Evolutionary conservation across 2,113 vertebrate genomes (phyloP).

Genomic region (Python bivittatus): DNA sequence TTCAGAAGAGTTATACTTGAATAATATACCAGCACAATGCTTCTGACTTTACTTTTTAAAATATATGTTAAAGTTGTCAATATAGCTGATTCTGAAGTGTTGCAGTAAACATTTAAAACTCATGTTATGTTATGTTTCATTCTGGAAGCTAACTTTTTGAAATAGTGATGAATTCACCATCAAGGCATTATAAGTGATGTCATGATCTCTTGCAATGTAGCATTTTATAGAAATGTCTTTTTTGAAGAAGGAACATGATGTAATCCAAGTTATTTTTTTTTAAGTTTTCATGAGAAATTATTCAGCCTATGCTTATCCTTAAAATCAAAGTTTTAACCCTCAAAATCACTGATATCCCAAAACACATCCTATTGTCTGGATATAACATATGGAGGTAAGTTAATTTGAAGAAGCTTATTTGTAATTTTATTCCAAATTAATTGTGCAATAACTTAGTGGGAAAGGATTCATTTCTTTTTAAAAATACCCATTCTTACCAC

Average conservation of each 20-base stretch:
- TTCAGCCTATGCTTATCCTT: not conserved
- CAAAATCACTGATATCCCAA: not conserved
- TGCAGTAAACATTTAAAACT: constrained; percentile 33
- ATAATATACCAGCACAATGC: constrained; percentile 17
- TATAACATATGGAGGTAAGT: constrained; percentile 3
- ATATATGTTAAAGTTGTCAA: constrained; percentile 24
- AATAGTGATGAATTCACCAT: not conserved
- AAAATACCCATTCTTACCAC: constrained; percentile 15
- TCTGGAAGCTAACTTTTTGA: constrained; percentile 23
- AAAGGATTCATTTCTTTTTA: constrained; percentile 4
- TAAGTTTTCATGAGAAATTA: not conserved
- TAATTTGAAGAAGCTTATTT: not conserved
- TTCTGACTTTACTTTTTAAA: not conserved
- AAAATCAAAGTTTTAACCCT: not conserved
- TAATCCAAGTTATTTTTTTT: not conserved
- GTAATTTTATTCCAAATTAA: constrained; percentile 6
- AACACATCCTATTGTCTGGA: not conserved
- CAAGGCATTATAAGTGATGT: not conserved
- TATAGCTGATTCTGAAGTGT: constrained; percentile 9
- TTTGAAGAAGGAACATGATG: not conserved
- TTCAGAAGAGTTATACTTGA: constrained; percentile 27
- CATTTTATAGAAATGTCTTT: constrained; percentile 28
- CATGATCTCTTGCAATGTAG: constrained; percentile 5
- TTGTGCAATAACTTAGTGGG: not conserved
- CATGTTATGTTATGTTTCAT: constrained; percentile 23